Base-by-base conservation (phyloP, 1,140 invertebrate genomes). In the Hydropsyche tenuis region DNA sequence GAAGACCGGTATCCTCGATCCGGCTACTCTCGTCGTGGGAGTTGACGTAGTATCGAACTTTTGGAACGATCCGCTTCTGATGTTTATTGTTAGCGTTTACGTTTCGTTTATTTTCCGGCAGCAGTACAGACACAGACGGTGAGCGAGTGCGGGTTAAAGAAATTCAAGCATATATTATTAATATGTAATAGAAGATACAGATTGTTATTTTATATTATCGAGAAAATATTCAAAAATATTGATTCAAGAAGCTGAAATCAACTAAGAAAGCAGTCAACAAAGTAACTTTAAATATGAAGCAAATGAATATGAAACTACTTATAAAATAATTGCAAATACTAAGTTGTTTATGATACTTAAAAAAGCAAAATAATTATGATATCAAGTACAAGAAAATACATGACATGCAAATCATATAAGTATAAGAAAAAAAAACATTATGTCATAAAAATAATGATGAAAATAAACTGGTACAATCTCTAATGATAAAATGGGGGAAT, bases 1-100 rank as follows among this genome's bases (percentile, higher is more conserved):
- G 69, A 75, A 75, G 23, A 77, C 48, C 14, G 76, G 76, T 53
- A 77, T 77, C 46, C 72, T 73, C 30, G 76, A 77, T n/a, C 71
- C 68, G 3, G 69, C 22, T 7, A 46, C 70, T 45, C 73, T 69
- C 18, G 60, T 60, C 22, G 69, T 63, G 0, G 75, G 70, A 4
- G 73, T 72, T 11, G 20, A 16, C 2, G 22, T 43, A 6, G 60
- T n/a, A 14, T 43, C 73, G 64, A 65, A 37, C 42, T 69, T 68
- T 56, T 56, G 64, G 60, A 65, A 77, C 12, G 76, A 77, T 37
- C 42, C 65, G 51, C 76, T 77, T 64, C 76, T 77, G 27, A 43
- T 62, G 69, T 51, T 72, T 60, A 48, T 68, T 43, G 5, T 68
- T 48, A 20, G 56, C 23, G 16, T 63, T 60, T 25, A 9, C 12